phyloP scores from a whole-genome alignment of 2,888 invertebrate genomes.

The Apamea anceps region DNA sequence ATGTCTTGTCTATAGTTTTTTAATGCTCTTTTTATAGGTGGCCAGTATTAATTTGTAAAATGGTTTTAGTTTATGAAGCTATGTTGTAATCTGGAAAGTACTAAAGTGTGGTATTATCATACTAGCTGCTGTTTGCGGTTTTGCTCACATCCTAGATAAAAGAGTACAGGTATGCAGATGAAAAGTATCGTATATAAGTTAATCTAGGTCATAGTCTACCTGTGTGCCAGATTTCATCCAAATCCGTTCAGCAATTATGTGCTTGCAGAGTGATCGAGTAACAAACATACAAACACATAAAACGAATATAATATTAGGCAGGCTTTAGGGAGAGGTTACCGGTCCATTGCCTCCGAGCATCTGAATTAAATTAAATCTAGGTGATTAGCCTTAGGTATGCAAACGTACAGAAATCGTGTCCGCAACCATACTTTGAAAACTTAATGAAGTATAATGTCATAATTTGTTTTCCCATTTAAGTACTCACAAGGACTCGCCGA shows the following conservation, averaged over 20 bases:
- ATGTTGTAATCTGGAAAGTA: not conserved
- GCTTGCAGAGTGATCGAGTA: not conserved
- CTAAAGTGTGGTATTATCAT: too few relatives aligned
- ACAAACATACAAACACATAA: not conserved
- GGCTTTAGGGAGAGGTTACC: slow-evolving; percentile 10
- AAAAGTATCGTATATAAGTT: not conserved
- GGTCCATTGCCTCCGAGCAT: slow-evolving; percentile 1
- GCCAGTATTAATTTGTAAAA: slow-evolving; percentile 16
- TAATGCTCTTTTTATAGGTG: slow-evolving; percentile 24
- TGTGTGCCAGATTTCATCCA: not conserved
- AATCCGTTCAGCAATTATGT: not conserved
- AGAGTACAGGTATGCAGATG: not conserved
- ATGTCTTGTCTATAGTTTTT: slow-evolving; percentile 17
- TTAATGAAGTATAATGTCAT: slow-evolving; percentile 51
- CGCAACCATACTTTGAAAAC: slow-evolving; percentile 27
- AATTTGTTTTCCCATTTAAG: slow-evolving; percentile 49
- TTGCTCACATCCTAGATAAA: not conserved
- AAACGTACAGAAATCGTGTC: slow-evolving; percentile 17
- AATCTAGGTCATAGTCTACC: not conserved
- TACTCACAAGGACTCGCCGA: slow-evolving; percentile 30
- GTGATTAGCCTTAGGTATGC: slow-evolving; percentile 15
- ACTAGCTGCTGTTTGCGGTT: not conserved
- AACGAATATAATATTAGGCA: not conserved
- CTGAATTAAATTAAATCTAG: slow-evolving; percentile 23
- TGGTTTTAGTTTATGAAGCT: slow-evolving; percentile 3